Base-by-base conservation (phyloP, 2,113 vertebrate genomes). In the Bufo gargarizans region DNA sequence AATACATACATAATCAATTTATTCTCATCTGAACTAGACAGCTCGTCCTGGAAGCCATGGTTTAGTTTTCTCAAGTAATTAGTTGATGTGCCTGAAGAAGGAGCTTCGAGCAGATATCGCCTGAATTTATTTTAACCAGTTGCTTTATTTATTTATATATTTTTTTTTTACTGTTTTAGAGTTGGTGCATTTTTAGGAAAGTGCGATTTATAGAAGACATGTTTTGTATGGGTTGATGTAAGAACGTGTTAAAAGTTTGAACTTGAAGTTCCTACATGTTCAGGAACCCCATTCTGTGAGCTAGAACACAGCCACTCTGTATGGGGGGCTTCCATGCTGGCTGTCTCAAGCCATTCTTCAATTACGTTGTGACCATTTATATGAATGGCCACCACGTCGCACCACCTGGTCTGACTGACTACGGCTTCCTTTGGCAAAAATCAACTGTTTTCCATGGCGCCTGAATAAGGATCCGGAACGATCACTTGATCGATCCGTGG, bases 1-100 rank as follows among this genome's bases (percentile, higher is more conserved):
- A 86, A 77, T 86, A 86, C 43, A 63, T 77, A 86, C 19, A 77
- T 77, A 77, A 76, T 85, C 55, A 56, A 47, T 47, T 19, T 33
- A 85, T 55, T 45, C 72, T 85, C 56, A 12, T 47, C 20, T 76
- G 12, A 20, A 50, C 17, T 9, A 50, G 56, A 50, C 50, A 20
- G 56, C 8, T 22, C 13, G 10, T 14, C 72, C 55, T 59, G 33
- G 17, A 53, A 7, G 20, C n/a, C 50, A 22, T 12, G n/a, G 4
- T 61, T 56, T 65, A 8, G 14, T 76, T 61, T 76, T n/a, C 55
- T 61, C 43, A 49, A 59, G 0, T 76, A 61, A 77, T 85, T 77
- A 49, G 12, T 17, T 47, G 45, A 49, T 76, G 22, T 33, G 33
- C n/a, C 16, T 20, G 56, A 49, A 33, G 49, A 9, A n/a, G 59